Base-by-base conservation (phyloP, 2,888 invertebrate genomes). In the Campoletis raptor region DNA sequence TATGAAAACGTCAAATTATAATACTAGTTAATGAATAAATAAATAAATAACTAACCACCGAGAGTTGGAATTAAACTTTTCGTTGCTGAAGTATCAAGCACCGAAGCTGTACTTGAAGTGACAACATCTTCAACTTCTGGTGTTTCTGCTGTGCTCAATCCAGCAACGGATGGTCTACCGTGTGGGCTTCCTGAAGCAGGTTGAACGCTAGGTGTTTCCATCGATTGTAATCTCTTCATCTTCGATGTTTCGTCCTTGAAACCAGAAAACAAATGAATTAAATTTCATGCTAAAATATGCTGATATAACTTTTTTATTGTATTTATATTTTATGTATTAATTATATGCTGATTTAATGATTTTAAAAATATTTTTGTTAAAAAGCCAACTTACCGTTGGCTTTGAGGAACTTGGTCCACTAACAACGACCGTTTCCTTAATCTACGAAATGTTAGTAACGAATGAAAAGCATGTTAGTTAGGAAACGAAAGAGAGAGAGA, bases 321-420 rank as follows among this genome's bases (percentile, higher is more conserved):
- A n/a, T n/a, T n/a, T n/a, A n/a, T n/a, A n/a, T n/a, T n/a, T 30
- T 30, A 30, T 3, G 30, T 30, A 1, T 30, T 30, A 30, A 2
- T 30, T 30, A 30, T 30, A 2, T 30, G 30, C 30, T 30, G 30
- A 30, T 30, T 30, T 3, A 30, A 30, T 30, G 30, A 30, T 45
- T 61, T 45, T 30, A 37, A 73, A 66, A 45, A 24, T 42, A 40
- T 15, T 15, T 73, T 18, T 54, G 21, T 15, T 5, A 21, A 52
- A 72, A 7, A 52, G 45, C 24, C 45, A 91, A 94, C 94, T 94
- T 92, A 94, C 94, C 87, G 90, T 86, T 89, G 93, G 92, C 88
- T 93, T 94, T 78, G 92, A 92, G 88, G 92, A 91, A 91, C 93
- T 94, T 85, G 94, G 89, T 90, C 90, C 92, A 89, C 92, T 92